phyloP scores from a whole-genome alignment of 2,113 vertebrate genomes.

The Chamaea fasciata region DNA sequence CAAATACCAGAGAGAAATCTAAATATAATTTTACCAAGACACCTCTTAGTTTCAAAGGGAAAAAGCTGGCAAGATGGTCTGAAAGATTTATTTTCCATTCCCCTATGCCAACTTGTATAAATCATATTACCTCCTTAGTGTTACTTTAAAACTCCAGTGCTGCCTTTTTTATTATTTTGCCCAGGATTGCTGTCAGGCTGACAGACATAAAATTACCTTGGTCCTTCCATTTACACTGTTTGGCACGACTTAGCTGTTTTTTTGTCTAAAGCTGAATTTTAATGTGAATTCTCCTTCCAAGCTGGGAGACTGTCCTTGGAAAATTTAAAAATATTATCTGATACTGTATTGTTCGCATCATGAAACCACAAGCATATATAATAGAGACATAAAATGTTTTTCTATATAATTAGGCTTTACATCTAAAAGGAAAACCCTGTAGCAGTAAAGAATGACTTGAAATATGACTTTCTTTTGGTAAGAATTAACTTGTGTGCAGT shows the following conservation, averaged over 20 bases:
- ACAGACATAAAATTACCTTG: conserved; percentile 22
- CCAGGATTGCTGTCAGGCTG: neutral
- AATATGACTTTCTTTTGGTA: neutral
- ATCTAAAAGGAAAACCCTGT: neutral
- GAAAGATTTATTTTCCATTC: conserved; percentile 10
- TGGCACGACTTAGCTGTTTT: neutral
- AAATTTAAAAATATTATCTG: neutral
- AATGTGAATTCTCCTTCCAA: conserved; percentile 32
- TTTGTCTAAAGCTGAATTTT: neutral
- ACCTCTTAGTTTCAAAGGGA: neutral
- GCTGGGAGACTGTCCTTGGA: conserved; percentile 7
- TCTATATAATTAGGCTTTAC: neutral
- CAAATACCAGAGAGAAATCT: neutral
- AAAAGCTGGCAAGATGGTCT: neutral
- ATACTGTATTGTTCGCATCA: neutral
- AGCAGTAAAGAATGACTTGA: neutral
- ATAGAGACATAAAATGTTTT: neutral
- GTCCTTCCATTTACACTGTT: neutral
- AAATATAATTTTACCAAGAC: neutral
- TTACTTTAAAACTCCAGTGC: neutral
- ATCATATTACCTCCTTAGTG: neutral
- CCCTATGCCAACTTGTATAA: neutral
- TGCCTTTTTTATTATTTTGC: conserved; percentile 20
- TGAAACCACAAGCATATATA: neutral
- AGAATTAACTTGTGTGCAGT: neutral